phyloP scores from a whole-genome alignment of 2,797 vertebrate genomes.

The Labeo calbasu region DNA sequence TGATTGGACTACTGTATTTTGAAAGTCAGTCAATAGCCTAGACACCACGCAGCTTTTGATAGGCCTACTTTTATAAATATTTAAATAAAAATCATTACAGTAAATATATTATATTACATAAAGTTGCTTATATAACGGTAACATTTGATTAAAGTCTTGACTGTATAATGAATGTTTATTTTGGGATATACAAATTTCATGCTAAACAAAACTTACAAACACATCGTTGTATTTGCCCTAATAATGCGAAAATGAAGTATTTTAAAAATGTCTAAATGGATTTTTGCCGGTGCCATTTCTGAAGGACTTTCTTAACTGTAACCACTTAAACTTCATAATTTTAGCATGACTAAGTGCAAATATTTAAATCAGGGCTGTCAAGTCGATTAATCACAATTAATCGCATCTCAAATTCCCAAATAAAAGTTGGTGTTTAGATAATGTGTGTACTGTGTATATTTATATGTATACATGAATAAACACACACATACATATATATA shows the following conservation, averaged over 20 bases:
- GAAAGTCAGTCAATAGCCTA: neutral
- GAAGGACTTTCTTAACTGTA: neutral
- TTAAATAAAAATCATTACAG: no score
- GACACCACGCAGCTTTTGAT: neutral
- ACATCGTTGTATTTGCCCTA: no score
- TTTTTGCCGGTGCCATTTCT: accelerated
- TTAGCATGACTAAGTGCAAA: neutral
- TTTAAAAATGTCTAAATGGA: neutral
- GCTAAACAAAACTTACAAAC: neutral
- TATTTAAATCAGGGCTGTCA: neutral
- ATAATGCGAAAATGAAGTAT: neutral
- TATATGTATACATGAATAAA: no score
- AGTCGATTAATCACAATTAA: no score
- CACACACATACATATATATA: no score
- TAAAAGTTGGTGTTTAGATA: no score
- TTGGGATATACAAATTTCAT: neutral
- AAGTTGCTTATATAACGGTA: neutral
- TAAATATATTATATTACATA: neutral
- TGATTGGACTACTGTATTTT: neutral
- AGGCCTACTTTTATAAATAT: no score
- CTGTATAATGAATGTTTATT: neutral
- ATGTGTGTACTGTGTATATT: no score
- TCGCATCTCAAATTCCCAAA: no score
- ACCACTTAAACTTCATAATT: neutral
- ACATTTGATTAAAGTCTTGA: neutral